Evolutionary conservation across 2,888 invertebrate species (phyloP).

Genomic region (Drosophila stalkeri): DNA sequence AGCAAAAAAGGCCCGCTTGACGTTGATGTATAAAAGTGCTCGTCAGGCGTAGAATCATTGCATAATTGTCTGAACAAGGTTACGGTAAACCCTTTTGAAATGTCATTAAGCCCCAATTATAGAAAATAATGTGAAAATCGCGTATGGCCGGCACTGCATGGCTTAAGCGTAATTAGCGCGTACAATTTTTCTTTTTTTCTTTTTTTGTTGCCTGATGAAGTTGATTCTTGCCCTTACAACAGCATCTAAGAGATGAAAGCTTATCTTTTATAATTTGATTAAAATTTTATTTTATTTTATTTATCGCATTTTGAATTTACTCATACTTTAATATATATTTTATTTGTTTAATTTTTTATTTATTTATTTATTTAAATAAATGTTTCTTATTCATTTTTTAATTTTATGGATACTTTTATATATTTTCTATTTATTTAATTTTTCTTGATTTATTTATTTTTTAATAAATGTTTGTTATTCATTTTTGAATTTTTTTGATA

Average conservation of each 20-base stretch:
- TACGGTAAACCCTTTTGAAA: neutral
- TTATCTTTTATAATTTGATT: neutral
- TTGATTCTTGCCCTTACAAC: neutral
- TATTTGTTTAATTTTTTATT: no score
- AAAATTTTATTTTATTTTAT: neutral
- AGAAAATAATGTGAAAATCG: neutral
- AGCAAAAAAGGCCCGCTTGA: slow-evolving; percentile 14
- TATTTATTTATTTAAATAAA: no score
- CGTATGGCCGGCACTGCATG: neutral
- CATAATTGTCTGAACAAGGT: slow-evolving; percentile 2
- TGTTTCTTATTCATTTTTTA: neutral
- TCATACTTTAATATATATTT: no score
- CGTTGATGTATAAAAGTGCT: neutral
- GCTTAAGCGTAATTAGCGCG: neutral
- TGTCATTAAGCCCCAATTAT: slow-evolving; percentile 2
- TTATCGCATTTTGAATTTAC: no score
- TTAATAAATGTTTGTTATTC: neutral
- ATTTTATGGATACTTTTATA: neutral
- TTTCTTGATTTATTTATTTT: no score
- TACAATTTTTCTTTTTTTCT: no score
- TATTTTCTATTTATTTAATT: no score
- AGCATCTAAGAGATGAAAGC: neutral
- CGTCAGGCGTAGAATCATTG: slow-evolving; percentile 6
- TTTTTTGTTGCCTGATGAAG: neutral
- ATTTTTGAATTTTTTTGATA: neutral